Conservation (phyloP, 2,888 invertebrate species). For the Megalurothrips usitatus region DNA sequence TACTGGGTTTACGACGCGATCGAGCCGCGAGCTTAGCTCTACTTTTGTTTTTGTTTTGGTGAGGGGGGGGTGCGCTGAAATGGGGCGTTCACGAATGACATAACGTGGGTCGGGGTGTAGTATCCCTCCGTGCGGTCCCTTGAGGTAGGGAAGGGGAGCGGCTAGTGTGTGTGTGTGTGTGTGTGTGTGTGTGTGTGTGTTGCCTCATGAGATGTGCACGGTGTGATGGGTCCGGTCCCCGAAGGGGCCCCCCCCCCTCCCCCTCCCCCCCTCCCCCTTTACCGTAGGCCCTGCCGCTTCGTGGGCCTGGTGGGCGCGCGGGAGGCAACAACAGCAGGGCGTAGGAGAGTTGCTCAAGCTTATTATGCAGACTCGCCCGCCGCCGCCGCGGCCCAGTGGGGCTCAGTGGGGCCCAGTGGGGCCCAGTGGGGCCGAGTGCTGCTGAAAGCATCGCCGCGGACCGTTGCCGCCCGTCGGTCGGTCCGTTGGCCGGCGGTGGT, state of each 20-base stretch:
- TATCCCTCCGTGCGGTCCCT: no score
- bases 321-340: neutral
- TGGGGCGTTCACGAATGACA: no score
- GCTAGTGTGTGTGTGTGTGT: neutral
- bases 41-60: neutral
- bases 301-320: neutral
- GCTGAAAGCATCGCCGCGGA: neutral
- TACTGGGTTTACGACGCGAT: no score
- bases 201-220: conserved; percentile 19
- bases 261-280: no score
- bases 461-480: no score
- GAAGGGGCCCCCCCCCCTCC: no score
- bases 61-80: no score
- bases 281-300: neutral
- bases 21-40: neutral
- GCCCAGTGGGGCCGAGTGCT: neutral
- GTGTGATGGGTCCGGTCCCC: neutral
- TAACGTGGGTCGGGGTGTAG: no score
- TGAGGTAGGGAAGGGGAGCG: no score
- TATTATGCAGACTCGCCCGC: neutral
- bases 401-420: no score
- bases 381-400: neutral
- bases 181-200: neutral
- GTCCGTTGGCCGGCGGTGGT: no score
- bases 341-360: neutral